These are phyloP conservation scores for Tyria jacobaeae DNA, from an alignment of 2,888 invertebrate genomes.

Conservation along the genomic window DNA sequence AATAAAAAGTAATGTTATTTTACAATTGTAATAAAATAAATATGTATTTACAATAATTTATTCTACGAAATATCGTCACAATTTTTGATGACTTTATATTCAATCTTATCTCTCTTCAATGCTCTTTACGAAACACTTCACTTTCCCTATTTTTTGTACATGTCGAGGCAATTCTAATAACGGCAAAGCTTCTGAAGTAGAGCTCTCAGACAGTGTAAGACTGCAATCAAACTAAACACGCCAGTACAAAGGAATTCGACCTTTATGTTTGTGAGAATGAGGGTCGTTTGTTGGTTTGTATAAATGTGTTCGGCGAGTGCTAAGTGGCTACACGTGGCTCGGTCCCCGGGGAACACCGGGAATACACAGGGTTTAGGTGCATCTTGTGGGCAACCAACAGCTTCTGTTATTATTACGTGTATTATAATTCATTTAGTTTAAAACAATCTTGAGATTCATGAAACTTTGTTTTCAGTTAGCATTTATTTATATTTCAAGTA, in stretches of 20 bases:
- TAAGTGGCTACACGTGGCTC: conserved; percentile 83
- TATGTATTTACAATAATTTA: conserved; percentile 39
- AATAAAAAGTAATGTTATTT: conserved; percentile 53
- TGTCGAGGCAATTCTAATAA: conserved; percentile 80
- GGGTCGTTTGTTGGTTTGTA: conserved; percentile 62
- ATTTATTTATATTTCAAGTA: not conserved
- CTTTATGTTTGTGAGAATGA: conserved; percentile 60
- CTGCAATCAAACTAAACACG: conserved; percentile 67
- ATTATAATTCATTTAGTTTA: conserved; percentile 77
- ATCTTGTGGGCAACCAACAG: conserved; percentile 76
- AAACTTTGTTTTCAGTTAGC: conserved; percentile 19
- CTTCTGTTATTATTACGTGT: conserved; percentile 75
- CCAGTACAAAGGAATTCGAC: conserved; percentile 66
- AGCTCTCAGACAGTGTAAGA: conserved; percentile 75
- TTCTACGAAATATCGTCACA: conserved; percentile 32
- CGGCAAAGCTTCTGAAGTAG: conserved; percentile 77
- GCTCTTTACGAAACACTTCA: conserved; percentile 75
- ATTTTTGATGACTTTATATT: conserved; percentile 57
- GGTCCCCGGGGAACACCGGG: conserved; percentile 67
- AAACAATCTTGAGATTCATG: conserved; percentile 59
- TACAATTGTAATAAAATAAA: conserved; percentile 50
- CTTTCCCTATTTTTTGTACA: conserved; percentile 80
- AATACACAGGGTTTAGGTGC: conserved; percentile 78
- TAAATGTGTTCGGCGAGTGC: conserved; percentile 70
- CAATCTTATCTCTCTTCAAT: conserved; percentile 65